Evolutionary conservation across 2,888 invertebrate species (phyloP).

Genomic region (Brenthis daphne): DNA sequence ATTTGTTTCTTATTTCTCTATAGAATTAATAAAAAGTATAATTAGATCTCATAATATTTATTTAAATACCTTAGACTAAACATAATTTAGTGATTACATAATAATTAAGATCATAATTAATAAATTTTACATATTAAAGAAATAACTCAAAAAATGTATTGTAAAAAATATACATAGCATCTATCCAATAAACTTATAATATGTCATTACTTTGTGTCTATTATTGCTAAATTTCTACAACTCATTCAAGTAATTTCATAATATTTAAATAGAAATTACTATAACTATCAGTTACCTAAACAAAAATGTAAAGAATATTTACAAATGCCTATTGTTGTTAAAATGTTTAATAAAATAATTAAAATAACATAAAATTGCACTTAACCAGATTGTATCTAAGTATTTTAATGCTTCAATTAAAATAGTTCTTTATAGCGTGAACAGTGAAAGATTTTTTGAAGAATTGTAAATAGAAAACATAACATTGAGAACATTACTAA

Average conservation of each 20-base stretch:
- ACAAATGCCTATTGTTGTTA: constrained; percentile 10
- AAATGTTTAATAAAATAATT: neutral
- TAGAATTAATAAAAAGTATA: constrained; percentile 38
- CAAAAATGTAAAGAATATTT: constrained; percentile 14
- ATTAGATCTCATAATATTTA: constrained; percentile 34
- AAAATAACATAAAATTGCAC: constrained; percentile 3
- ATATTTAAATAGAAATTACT: constrained; percentile 1
- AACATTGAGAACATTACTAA: constrained; percentile 3
- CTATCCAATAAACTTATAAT: constrained; percentile 1
- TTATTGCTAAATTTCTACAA: constrained; percentile 13
- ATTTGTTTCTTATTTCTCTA: neutral
- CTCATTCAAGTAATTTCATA: neutral
- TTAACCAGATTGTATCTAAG: constrained; percentile 5
- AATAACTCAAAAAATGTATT: constrained; percentile 9
- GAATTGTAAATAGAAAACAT: neutral
- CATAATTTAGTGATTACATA: constrained; percentile 30
- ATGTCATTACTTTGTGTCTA: neutral
- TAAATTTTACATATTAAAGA: constrained; percentile 8
- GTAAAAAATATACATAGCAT: constrained; percentile 3
- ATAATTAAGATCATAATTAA: constrained; percentile 15
- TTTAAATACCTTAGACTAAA: constrained; percentile 26
- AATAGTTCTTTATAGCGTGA: neutral
- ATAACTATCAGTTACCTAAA: constrained; percentile 1
- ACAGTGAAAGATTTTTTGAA: neutral
- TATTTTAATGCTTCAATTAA: constrained; percentile 11